Evolutionary conservation across 2,113 vertebrate species (phyloP), one percentile per base, ranked within the genome.

Genomic region (Halcyon senegalensis): DNA sequence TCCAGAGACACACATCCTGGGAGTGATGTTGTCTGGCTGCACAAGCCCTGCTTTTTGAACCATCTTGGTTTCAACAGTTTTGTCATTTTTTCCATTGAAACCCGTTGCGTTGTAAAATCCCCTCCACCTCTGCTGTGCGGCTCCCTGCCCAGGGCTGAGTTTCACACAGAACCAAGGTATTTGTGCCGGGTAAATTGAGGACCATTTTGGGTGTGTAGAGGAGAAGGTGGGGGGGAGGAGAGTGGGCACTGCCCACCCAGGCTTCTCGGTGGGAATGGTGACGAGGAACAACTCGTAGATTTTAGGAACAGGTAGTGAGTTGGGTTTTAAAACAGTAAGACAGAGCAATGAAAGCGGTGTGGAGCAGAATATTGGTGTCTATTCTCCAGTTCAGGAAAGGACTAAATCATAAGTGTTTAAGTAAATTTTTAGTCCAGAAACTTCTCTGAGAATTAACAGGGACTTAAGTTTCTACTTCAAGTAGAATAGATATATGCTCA

Each of bases 181-280:
- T 46, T 68, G 19, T 67, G 11, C 53, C 0, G 2, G 13, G 7
- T 75, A 81, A 56, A 68, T 55, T 30, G 33, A 63, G 46, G 39
- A 48, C 21, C 3, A 1, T 28, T 90, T 43, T 33, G 41, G 20
- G 24, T 58, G 31, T 4, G 3, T 69, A 35, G 64, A 84, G 72
- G n/a, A 53, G 48, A 31, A 56, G 7, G 30, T 70, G 35, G 3
- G 19, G 27, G 27, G 16, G 2, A 53, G 18, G 21, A 37, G 43
- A 51, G 18, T 2, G 6, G 56, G 7, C 27, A n/a, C 37, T 56
- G 70, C 23, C 17, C 37, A 27, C 44, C 9, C 16, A 30, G 37
- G 33, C 16, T 27, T n/a, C 43, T 37, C 31, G 43, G 27, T 0
- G 0, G 25, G 25, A 60, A 25, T 0, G 1, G 19, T 46, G 28